Base-by-base conservation (phyloP, 2,888 invertebrate species). In the Drosophila kuntzei region DNA sequence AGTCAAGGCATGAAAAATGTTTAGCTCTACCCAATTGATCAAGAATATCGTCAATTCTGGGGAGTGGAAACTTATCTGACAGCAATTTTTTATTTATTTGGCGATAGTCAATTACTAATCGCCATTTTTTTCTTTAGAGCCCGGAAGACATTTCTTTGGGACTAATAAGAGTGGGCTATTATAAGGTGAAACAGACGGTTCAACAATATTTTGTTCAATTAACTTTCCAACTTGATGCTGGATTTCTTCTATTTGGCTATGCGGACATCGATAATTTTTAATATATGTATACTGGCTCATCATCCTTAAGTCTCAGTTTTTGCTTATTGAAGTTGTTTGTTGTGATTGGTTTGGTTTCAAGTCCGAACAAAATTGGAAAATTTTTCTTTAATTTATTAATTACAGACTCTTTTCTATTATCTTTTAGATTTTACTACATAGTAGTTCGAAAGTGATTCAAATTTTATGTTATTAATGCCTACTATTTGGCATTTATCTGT, bases 81-180 rank as follows among this genome's bases (percentile, higher is more conserved):
- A n/a, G n/a, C n/a, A 20, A 20, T 20, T 20, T 20, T 20, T 20
- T 9, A 11, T 36, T 36, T 14, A 36, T 36, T 36, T 36, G 14
- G 12, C 36, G 36, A 43, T 43, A 25, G 25, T 43, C 25, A 43
- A 43, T 43, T 25, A 43, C 43, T 43, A 43, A 43, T 8, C 43
- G 43, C 43, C 43, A 43, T n/a, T 43, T 43, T 43, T 43, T 43
- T 25, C 25, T 25, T 25, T 25, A 25, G 25, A 25, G 25, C 25
- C 25, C 25, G 25, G 25, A 25, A 25, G 25, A 6, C 3, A 25
- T 25, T 25, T 25, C 25, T 25, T 25, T 25, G 25, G 6, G 25
- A 43, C 43, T 43, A 43, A 25, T 25, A 25, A 43, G 2, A 43
- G 22, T 7, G 43, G 25, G 43, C 43, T 43, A 25, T 43, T 43